Evolutionary conservation across 2,888 invertebrate species (phyloP), one percentile per base, ranked within the genome.

Genomic region (Eupithecia vulgata): DNA sequence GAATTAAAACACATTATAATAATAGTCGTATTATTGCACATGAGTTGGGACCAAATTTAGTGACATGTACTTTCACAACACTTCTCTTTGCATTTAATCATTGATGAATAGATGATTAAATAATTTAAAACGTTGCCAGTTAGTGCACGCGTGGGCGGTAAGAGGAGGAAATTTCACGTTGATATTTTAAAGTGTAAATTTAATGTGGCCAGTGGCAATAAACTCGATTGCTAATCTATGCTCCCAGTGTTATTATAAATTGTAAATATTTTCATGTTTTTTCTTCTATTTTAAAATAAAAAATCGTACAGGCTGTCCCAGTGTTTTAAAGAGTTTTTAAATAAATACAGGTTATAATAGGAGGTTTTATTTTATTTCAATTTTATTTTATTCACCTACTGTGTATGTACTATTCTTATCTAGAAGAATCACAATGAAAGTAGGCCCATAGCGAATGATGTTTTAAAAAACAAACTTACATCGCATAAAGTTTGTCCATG

Each of bases 21-120:
- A 71, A 71, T 67, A 61, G 35, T 61, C 59, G 35, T 52, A 69
- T 67, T 66, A 65, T 74, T 68, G 64, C 57, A 40, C 52, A 42
- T 6, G 65, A 40, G 40, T 52, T 68, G 21, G 64, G 68, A 68
- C 30, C 64, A 65, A 65, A 70, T 74, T 64, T 64, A 70, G 67
- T 64, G 72, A 64, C 67, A 45, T 57, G 48, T 61, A 67, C 72
- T 70, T 75, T 75, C 70, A 75, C 67, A 75, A 72, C 75, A 72
- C 73, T 69, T 73, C 71, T 73, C 71, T 71, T 62, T 34, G 74
- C 71, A 59, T 78, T 78, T 78, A 75, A 76, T 78, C 72, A 69
- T 68, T 73, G 72, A 70, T 76, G 75, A 75, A 75, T 72, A 76
- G 68, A 75, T 72, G 75, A 75, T 78, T 76, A 73, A 76, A 73